Percentiles rank a stretch among this genome's conserved stretches.
Evolutionary conservation across 2,888 invertebrate species (phyloP).

Genomic region (Encarsia formosa): DNA sequence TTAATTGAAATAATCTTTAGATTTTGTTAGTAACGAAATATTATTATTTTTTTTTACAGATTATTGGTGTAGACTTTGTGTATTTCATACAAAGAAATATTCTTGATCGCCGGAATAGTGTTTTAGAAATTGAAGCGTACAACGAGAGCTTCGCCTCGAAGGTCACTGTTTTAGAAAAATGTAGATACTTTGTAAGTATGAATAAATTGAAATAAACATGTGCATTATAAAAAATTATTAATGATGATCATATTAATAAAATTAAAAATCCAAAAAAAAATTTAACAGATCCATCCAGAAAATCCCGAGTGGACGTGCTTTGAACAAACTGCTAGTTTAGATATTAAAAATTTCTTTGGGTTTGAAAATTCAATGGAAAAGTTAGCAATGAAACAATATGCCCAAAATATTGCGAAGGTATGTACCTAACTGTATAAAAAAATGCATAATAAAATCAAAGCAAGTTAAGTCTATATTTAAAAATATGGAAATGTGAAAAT

Average conservation of each 20-base stretch:
- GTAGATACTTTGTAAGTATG: conserved; percentile 76
- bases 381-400: conserved; percentile 93
- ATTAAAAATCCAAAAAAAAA: not conserved
- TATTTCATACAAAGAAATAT: conserved; percentile 88
- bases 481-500: too few species aligned
- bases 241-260: not conserved
- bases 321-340: conserved; percentile 86
- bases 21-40: not conserved
- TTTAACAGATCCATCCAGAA: conserved; percentile 80
- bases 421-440: conserved; percentile 1
- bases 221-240: not conserved
- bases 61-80: conserved; percentile 88
- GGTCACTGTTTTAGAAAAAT: conserved; percentile 82
- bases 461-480: too few species aligned
- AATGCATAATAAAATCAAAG: too few species aligned
- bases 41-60: conserved; percentile 54
- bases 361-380: conserved; percentile 93
- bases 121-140: conserved; percentile 82
- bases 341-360: conserved; percentile 92
- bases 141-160: conserved; percentile 87
- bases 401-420: conserved; percentile 74
- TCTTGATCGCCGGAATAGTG: conserved; percentile 72
- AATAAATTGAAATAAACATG: not conserved
- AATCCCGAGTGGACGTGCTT: conserved; percentile 94
- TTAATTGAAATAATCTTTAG: not conserved